phyloP scores from a whole-genome alignment of 2,797 vertebrate species.

The Aplochiton taeniatus region DNA sequence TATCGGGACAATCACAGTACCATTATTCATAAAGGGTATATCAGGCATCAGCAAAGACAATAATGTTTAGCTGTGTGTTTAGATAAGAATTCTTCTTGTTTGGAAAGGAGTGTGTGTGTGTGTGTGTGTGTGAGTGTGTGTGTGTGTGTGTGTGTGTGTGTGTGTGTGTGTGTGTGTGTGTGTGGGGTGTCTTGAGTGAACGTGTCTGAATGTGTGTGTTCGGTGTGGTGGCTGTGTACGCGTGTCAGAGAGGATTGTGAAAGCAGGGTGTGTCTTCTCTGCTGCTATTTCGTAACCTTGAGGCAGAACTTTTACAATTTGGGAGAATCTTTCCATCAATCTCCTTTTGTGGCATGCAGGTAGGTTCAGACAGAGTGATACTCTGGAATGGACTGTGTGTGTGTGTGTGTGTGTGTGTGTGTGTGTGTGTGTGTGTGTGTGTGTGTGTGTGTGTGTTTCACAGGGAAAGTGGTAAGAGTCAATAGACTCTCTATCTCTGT shows the following conservation, averaged over 20 bases:
- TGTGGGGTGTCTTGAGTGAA: background rate
- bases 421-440: background rate
- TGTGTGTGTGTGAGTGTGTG: background rate
- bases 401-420: background rate
- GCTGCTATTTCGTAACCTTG: too few relatives aligned
- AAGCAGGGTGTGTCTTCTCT: background rate
- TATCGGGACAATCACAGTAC: too few relatives aligned
- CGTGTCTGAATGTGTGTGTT: background rate
- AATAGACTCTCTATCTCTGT: background rate
- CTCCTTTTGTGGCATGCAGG: too few relatives aligned
- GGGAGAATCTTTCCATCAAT: too few relatives aligned
- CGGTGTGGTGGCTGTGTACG: background rate
- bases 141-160: background rate
- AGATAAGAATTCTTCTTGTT: too few relatives aligned
- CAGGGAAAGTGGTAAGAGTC: background rate
- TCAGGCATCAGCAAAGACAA: too few relatives aligned
- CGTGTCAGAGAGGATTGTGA: background rate
- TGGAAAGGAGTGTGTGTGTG: background rate
- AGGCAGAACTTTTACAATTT: too few relatives aligned
- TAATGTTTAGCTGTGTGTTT: too few relatives aligned
- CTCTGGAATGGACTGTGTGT: constrained; percentile 20
- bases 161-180: constrained; percentile 1
- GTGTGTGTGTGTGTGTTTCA: background rate
- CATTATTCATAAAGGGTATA: too few relatives aligned
- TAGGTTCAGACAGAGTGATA: background rate